A percentile compares a stretch with the other conserved stretches of the same genome.
phyloP scores from a whole-genome alignment of 2,113 vertebrate genomes.

The Sitta europaea region DNA sequence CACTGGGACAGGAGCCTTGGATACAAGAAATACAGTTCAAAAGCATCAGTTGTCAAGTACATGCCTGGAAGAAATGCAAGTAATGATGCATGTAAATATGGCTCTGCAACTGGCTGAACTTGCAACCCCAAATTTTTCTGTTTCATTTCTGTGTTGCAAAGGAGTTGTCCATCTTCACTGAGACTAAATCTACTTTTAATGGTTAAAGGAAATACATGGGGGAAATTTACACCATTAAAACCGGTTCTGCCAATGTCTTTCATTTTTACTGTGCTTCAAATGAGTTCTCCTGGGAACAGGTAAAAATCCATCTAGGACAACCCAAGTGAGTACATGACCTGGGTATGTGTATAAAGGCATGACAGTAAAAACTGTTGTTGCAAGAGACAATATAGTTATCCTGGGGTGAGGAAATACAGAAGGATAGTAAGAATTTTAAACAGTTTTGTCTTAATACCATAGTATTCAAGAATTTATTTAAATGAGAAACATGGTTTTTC shows the following conservation, averaged over 20 bases:
- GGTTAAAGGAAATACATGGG: neutral
- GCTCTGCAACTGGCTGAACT: neutral
- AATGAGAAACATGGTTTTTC: neutral
- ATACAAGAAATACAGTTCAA: constrained; percentile 16
- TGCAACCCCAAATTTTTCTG: neutral
- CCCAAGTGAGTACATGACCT: neutral
- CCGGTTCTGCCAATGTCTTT: neutral
- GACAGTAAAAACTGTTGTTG: neutral
- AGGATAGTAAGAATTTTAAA: neutral
- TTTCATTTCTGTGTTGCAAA: neutral
- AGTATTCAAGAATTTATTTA: neutral
- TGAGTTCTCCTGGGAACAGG: neutral
- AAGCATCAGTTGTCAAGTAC: constrained; percentile 2
- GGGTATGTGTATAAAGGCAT: neutral
- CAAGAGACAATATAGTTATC: neutral
- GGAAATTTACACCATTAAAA: neutral
- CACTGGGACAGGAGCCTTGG: neutral
- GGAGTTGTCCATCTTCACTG: neutral
- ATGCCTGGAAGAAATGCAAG: neutral
- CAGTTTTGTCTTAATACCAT: neutral
- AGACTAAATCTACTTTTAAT: neutral
- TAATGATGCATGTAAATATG: neutral
- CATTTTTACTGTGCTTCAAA: neutral
- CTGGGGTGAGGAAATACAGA: neutral
- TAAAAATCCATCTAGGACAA: neutral